Base-by-base conservation (phyloP, 2,797 vertebrate species). In the Podargus strigoides region DNA sequence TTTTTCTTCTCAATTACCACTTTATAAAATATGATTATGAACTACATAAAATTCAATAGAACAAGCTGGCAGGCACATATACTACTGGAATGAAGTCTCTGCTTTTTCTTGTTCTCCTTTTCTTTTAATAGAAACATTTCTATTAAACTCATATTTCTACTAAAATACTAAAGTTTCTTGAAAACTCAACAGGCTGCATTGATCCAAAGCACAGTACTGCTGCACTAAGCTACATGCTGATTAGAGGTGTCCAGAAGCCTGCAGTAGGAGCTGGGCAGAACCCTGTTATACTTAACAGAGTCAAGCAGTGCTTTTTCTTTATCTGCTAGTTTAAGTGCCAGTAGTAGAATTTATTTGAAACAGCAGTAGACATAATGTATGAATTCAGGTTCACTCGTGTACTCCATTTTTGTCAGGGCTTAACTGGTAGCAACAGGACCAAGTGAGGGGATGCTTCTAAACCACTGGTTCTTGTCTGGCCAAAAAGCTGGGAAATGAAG, bases 21-120 rank as follows among this genome's bases (percentile, higher is more conserved):
- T 59, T 72, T 83, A 89, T 87, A 94, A 95, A 93, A 96, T 92
- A 95, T 67, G 8, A 89, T 94, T 93, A 92, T 85, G 83, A 95
- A 89, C 16, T 53, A 68, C 72, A 85, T 63, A 81, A 93, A 93
- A 94, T 89, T 93, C 90, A 82, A 89, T 85, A 90, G 68, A 87
- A 90, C 22, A 87, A 90, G 60, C 41, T 93, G 92, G 30, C 64
- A 85, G 72, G 60, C 41, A 80, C 81, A 87, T 83, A 87, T 80
- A 92, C 74, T 41, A 67, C 39, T 30, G 44, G 49, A 92, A 94
- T 83, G 49, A 92, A 95, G 60, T 56, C 24, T 76, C 49, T 49
- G 34, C 3, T 58, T 80, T 87, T 89, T 78, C 79, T 94, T 76
- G 10, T 19, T 84, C 22, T 91, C 46, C 36, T 85, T 85, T 74